Evolutionary conservation across 2,113 vertebrate species (phyloP), one percentile per base, ranked within the genome.

Genomic region (Gopherus evgoodei): DNA sequence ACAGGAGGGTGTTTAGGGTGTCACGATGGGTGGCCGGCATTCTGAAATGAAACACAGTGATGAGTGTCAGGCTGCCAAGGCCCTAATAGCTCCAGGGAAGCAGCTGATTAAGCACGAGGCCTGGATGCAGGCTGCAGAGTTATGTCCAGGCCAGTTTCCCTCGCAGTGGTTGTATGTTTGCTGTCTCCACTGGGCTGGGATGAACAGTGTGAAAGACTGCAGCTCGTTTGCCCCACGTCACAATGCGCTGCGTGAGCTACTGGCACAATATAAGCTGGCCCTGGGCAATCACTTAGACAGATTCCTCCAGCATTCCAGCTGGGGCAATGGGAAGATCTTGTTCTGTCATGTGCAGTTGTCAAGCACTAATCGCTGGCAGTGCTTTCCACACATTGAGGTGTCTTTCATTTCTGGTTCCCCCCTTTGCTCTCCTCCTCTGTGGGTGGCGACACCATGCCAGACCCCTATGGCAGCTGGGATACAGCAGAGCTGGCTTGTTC

Each of bases 101-200:
- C n/a, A 2, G 19, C 21, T 3, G 16, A 38, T 72, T 5, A 72
- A 21, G 19, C 65, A 5, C 19, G 17, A 72, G n/a, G 17, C 65
- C 65, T 10, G 35, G 65, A 17, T 5, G 2, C 65, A 1, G 35
- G 5, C 38, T 8, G 4, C 62, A 8, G 35, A 17, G 16, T n/a
- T 8, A 38, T 3, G 14, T 19, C 8, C 19, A 8, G 8, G n/a
- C 65, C n/a, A 4, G 8, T 69, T n/a, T 19, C 7, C 65, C 7
- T 19, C 4, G 3, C 13, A 2, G 1, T 5, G 65, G n/a, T 21
- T 38, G 35, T 5, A 4, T n/a, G 35, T 38, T 21, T 22, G n/a
- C 65, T 72, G 31, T 13, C 19, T 2, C 17, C 19, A 1, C 35
- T 8, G 65, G 65, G 65, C 65, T 7, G 35, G 17, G 35, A 21